Evolutionary conservation across 2,797 vertebrate species (phyloP), one percentile per base, ranked within the genome.

Genomic region (Glyptemys insculpta): DNA sequence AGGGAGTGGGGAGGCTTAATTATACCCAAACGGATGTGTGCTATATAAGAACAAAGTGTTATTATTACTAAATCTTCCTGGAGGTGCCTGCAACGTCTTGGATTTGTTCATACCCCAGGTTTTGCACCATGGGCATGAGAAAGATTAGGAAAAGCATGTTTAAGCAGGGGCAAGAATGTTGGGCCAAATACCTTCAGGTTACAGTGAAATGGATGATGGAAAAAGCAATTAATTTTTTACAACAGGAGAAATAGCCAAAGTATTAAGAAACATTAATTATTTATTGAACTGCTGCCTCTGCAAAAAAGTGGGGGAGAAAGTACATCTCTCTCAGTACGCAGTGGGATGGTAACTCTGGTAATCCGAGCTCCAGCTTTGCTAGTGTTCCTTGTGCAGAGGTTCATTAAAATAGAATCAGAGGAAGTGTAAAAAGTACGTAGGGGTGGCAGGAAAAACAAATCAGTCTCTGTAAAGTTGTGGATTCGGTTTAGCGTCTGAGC

Each of bases 211-310:
- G 96, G 97, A 97, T 98, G 98, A 98, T 97, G 96, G 98, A 98
- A 98, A 68, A 98, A 94, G 97, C 97, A 98, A 98, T 98, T 98
- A 98, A 98, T 98, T 98, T 98, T 97, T 98, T 97, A 98, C 96
- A 98, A 93, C 53, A 19, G 84, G 96, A 98, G 97, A 98, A 98
- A 98, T 95, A 97, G 96, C 98, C 97, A 97, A 86, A 88, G 96
- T 97, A 98, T 98, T 98, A 98, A 97, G 97, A 97, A 96, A 95
- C 96, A 97, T 98, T 98, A 98, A 98, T 98, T 98, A 98, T 98
- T 98, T 98, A 98, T 98, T 95, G 94, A 98, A 97, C 85, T 94
- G 94, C 96, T 98, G 96, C 97, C 97, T 98, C 88, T 95, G 94
- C 92, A 94, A 89, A 91, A 91, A 96, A 89, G 56, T 79, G 41